Percentiles rank a stretch among this genome's conserved stretches.
These are phyloP conservation scores for Eulemur rufifrons DNA, from an alignment of 2,113 vertebrate species.

Conservation along the genomic window DNA sequence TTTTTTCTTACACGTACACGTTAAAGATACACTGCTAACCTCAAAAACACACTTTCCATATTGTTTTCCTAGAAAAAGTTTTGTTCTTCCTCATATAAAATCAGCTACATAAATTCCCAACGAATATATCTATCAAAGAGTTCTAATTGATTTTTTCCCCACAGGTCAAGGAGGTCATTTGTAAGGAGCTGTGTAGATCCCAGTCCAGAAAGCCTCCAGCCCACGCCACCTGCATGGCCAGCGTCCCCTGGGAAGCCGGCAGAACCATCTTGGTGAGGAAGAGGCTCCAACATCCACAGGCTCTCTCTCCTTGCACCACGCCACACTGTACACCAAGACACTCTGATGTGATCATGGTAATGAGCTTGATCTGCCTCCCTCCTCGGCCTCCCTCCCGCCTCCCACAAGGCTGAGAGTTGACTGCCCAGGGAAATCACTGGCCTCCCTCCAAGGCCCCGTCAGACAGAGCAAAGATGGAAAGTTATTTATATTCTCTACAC, in stretches of 20 bases:
- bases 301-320: accelerated
- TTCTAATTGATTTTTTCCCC: neutral
- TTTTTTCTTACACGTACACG: neutral
- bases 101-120: neutral
- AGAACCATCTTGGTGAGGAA: neutral
- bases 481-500: neutral
- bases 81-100: neutral
- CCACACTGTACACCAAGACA: neutral
- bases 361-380: accelerated
- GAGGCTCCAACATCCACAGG: accelerated
- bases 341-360: accelerated
- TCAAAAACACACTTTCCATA: neutral
- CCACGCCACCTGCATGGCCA: accelerated
- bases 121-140: neutral
- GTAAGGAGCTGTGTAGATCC: neutral
- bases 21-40: neutral
- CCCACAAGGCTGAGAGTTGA: neutral
- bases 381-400: neutral
- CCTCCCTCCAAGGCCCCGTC: neutral
- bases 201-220: neutral
- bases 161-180: neutral
- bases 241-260: neutral
- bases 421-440: neutral
- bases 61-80: neutral
- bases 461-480: neutral